Conservation (phyloP, 2,888 invertebrate genomes). For the Metopia argyrocephala region DNA sequence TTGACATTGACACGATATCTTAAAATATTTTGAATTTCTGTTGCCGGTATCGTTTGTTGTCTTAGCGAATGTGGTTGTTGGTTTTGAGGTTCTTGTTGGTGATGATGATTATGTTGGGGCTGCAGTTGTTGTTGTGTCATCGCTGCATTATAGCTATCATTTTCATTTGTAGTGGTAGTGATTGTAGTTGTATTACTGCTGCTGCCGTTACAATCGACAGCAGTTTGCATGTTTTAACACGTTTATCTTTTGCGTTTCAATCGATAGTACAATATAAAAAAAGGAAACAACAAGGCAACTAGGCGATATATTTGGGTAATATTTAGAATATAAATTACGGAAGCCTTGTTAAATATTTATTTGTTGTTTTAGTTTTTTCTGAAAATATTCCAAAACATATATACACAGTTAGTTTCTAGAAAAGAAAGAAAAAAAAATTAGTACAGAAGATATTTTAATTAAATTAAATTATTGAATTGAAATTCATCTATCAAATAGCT, state of each 20-base stretch:
- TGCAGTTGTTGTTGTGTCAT: conserved; percentile 60
- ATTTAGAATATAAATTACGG: conserved; percentile 2
- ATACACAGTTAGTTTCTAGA: too few species aligned
- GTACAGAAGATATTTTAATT: too few species aligned
- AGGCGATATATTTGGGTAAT: not conserved
- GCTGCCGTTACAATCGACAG: conserved; percentile 70
- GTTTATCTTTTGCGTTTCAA: conserved; percentile 24
- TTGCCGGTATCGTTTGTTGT: conserved; percentile 14
- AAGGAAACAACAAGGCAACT: conserved; percentile 42
- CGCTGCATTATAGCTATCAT: conserved; percentile 56
- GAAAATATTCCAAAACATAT: not conserved
- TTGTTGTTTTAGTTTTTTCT: not conserved
- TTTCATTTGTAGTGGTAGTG: conserved; percentile 52
- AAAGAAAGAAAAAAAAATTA: too few species aligned
- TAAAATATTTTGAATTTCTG: conserved; percentile 67
- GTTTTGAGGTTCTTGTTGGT: conserved; percentile 68
- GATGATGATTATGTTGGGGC: conserved; percentile 48
- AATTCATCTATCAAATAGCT: too few species aligned
- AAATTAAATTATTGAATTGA: too few species aligned
- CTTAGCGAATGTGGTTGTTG: conserved; percentile 30
- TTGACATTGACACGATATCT: conserved; percentile 65
- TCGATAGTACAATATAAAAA: conserved; percentile 5
- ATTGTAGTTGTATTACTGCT: conserved; percentile 64
- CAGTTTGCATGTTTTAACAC: conserved; percentile 69
- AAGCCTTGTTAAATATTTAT: not conserved